Percentiles rank a stretch among this genome's conserved stretches.
Evolutionary conservation across 2,113 vertebrate species (phyloP).

Genomic region (Anhinga rufa): DNA sequence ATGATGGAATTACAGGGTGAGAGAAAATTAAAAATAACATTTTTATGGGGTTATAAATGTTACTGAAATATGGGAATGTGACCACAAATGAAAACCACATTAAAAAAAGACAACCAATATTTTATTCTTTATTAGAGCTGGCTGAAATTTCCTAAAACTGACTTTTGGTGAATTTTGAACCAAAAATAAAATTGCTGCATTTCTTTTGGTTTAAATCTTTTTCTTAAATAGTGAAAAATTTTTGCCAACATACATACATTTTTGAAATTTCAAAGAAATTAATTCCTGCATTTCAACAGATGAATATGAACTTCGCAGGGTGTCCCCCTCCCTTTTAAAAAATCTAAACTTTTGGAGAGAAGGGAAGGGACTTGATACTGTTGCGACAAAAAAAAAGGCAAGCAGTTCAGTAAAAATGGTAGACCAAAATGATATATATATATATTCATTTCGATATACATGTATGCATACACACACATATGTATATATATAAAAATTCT

Average conservation of each 20-base stretch:
- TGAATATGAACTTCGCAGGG: neutral
- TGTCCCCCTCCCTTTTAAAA: neutral
- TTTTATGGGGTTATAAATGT: slow-evolving; percentile 16
- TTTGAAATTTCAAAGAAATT: neutral
- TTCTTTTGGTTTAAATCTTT: neutral
- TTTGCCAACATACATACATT: neutral
- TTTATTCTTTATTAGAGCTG: slow-evolving; percentile 39
- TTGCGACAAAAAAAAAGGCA: neutral
- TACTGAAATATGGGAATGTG: slow-evolving; percentile 1
- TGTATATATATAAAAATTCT: too few species aligned
- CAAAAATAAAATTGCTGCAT: neutral
- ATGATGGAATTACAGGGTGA: neutral
- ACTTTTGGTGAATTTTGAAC: neutral
- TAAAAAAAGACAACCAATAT: neutral
- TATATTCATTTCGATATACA: neutral
- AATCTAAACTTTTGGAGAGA: neutral
- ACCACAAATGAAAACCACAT: slow-evolving; percentile 11
- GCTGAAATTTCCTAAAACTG: neutral
- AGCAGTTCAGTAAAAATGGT: neutral
- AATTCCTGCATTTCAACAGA: neutral
- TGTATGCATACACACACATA: neutral
- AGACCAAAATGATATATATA: neutral
- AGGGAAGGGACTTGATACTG: neutral
- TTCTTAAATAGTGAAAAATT: neutral
- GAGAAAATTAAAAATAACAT: neutral